These are phyloP conservation scores for Serinus canaria DNA, from an alignment of 2,113 vertebrate species.

Conservation along the genomic window DNA sequence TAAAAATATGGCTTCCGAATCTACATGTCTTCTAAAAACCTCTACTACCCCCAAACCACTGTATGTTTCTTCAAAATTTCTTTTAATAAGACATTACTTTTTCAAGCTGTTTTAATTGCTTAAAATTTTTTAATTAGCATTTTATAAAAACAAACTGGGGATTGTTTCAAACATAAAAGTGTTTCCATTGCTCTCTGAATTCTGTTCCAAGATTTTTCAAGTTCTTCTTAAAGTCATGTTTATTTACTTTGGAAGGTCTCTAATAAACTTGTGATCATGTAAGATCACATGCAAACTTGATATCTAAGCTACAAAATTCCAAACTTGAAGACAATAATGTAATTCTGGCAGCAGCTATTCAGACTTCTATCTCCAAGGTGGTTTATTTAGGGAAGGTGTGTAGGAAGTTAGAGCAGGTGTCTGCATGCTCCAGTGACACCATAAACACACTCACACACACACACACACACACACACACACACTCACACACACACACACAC, in stretches of 20 bases:
- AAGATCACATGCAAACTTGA: neutral
- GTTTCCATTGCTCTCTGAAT: neutral
- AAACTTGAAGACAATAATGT: neutral
- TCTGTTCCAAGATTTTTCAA: neutral
- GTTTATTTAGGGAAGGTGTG: rapidly evolving
- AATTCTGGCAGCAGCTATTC: neutral
- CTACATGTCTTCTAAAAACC: neutral
- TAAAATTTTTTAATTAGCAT: neutral
- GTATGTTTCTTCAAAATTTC: neutral
- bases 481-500: no score
- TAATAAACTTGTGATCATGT: neutral
- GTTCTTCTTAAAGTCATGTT: neutral
- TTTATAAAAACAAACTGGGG: neutral
- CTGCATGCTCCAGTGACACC: neutral
- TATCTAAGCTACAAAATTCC: neutral
- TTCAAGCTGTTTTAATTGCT: neutral
- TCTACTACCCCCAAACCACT: neutral
- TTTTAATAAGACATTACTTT: neutral
- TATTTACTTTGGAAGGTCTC: neutral
- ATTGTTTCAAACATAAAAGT: neutral
- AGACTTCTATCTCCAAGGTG: neutral
- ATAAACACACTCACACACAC: neutral
- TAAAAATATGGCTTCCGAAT: neutral
- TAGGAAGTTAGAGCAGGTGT: neutral
- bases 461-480: no score